Evolutionary conservation across 2,113 vertebrate species (phyloP).

Genomic region (Hiodon alosoides): DNA sequence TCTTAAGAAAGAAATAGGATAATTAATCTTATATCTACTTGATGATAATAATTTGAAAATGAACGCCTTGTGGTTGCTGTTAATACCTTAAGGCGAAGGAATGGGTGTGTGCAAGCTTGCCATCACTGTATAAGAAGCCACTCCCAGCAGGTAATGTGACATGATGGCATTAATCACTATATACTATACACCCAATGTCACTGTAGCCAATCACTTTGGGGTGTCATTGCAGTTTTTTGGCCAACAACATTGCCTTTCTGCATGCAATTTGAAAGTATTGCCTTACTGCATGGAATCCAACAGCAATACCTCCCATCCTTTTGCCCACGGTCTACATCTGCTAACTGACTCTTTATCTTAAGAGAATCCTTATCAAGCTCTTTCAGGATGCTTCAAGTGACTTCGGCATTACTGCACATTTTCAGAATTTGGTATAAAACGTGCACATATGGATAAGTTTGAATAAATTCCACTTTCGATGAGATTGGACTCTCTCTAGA

Average conservation of each 20-base stretch:
- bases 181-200: neutral
- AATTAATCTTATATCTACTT: too few relatives aligned
- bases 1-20: too few relatives aligned
- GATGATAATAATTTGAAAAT: too few relatives aligned
- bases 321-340: neutral
- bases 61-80: neutral
- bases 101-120: neutral
- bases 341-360: neutral
- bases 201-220: neutral
- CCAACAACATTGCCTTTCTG: too few relatives aligned
- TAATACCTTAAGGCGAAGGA: neutral
- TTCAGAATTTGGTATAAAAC: neutral
- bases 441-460: neutral
- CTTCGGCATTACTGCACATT: neutral
- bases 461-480: neutral
- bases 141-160: too few relatives aligned
- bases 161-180: neutral
- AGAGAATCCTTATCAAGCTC: neutral
- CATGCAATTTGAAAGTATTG: neutral
- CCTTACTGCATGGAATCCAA: neutral
- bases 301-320: neutral
- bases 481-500: neutral
- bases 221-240: neutral
- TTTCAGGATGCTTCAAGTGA: neutral
- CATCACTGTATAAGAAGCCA: neutral